Evolutionary conservation across 2,888 invertebrate species (phyloP), one percentile per base, ranked within the genome.

Genomic region (Hirtodrosophila duncani): DNA sequence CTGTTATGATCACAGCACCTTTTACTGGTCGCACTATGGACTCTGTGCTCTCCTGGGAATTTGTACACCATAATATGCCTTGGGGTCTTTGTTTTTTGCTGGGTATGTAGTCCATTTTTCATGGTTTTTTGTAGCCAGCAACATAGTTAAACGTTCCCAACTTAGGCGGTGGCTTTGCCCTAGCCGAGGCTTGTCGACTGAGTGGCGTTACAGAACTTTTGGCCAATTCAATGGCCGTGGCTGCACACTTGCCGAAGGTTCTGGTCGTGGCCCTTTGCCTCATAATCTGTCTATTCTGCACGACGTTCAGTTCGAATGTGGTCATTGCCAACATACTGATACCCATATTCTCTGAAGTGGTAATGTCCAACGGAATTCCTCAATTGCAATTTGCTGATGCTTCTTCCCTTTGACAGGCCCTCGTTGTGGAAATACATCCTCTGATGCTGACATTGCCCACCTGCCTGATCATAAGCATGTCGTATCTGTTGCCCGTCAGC

Each of bases 401-500:
- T 7, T 10, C 9, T 14, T 14, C 9, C 13, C 16, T 13, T 16
- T 4, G 10, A 6, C 50, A 94, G 94, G 91, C 93, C 0, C 85
- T 91, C 1, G 89, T 89, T 0, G 88, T 94, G 29, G 85, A 89
- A 63, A 88, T 94, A 36, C 94, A 97, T 87, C 97, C 97, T 0
- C 88, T 97, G 41, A 93, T 93, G 85, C 88, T 97, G 81, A 94
- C 96, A 92, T 88, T 96, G 65, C 96, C 97, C 0, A 93, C 94
- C 0, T 90, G 94, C 0, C 87, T 97, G n/a, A 92, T 93, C 2
- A 94, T 95, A 78, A 96, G 95, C 26, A 94, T 94, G 88, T 95
- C 94, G 1, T 94, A 95, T 88, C 94, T 94, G 89, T 89, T 97
- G 85, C 97, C 96, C 0, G 96, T 97, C 2, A 96, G 96, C 11